A percentile compares a stretch with the other conserved stretches of the same genome.
Evolutionary conservation across 2,888 invertebrate species (phyloP).

Genomic region (Apodemia mormo): DNA sequence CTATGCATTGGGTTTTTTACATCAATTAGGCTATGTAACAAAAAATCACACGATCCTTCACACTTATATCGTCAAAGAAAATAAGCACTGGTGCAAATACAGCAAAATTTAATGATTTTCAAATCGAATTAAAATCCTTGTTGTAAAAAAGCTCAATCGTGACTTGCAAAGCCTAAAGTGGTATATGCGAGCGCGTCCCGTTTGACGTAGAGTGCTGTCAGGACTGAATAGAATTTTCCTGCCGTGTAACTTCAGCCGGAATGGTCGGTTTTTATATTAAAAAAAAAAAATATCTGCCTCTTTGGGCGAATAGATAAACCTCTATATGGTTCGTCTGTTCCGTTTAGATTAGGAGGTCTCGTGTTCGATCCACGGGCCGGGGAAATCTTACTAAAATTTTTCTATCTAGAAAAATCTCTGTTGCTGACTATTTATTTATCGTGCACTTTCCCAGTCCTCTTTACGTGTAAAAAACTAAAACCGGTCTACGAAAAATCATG

Average conservation of each 20-base stretch:
- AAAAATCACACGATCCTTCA: too few species aligned
- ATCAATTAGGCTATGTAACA: too few species aligned
- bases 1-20: too few species aligned
- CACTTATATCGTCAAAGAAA: too few species aligned
- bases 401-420: too few species aligned
- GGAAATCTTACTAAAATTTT: not conserved
- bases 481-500: too few species aligned
- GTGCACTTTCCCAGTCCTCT: too few species aligned
- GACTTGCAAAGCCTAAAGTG: conserved; percentile 1
- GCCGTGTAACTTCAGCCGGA: not conserved
- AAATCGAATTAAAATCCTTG: too few species aligned
- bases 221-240: conserved; percentile 3
- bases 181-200: not conserved
- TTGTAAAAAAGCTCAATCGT: not conserved
- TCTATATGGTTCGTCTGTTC: not conserved
- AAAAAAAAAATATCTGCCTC: not conserved
- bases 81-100: too few species aligned
- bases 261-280: conserved; percentile 2
- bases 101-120: too few species aligned
- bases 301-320: not conserved
- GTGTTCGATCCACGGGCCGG: not conserved
- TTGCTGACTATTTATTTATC: too few species aligned
- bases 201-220: conserved; percentile 9
- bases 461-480: too few species aligned
- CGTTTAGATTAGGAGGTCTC: not conserved